Evolutionary conservation across 2,888 invertebrate genomes (phyloP).

Genomic region (Leistus spinibarbis): DNA sequence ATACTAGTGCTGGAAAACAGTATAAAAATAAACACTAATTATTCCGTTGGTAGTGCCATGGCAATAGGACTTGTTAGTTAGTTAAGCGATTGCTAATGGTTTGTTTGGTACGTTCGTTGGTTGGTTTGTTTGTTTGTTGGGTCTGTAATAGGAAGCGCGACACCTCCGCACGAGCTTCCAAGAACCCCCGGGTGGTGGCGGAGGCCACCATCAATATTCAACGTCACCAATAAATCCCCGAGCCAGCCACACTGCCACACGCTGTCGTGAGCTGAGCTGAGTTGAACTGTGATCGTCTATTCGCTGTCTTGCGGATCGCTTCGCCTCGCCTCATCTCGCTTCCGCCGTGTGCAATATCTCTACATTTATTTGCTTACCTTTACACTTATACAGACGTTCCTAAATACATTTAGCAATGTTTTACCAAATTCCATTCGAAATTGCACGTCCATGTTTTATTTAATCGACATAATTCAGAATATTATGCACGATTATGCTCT

Average conservation of each 20-base stretch:
- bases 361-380: neutral
- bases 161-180: conserved; percentile 22
- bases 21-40: neutral
- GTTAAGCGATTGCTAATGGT: neutral
- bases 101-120: neutral
- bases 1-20: neutral
- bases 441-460: too few relatives aligned
- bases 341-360: neutral
- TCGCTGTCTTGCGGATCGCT: neutral
- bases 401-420: neutral
- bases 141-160: neutral
- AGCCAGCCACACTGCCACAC: neutral
- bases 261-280: neutral
- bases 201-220: conserved; percentile 23
- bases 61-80: neutral
- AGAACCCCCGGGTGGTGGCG: conserved; percentile 6
- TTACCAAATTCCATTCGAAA: too few relatives aligned
- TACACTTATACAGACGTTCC: neutral
- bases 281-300: neutral
- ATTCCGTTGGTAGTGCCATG: neutral
- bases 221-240: conserved; percentile 24
- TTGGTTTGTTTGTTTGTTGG: neutral
- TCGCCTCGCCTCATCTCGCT: neutral
- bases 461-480: too few relatives aligned
- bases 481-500: too few relatives aligned